phyloP scores from a whole-genome alignment of 92 coral and sea anemone species.

The Siderastrea siderea region DNA sequence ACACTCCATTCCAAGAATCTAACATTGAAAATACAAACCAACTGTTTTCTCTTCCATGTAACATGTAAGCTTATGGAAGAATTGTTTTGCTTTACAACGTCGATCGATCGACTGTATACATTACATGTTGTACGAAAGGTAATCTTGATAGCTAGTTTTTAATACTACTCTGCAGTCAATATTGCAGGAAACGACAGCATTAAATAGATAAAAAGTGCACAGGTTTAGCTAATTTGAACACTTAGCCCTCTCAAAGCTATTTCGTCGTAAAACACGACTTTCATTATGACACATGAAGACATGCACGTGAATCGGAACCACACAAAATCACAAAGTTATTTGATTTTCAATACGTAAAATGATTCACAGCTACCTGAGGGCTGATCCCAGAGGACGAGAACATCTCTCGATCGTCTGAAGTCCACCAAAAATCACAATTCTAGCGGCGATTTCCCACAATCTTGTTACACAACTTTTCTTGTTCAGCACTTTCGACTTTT shows the following conservation, averaged over 20 bases:
- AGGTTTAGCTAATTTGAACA: neutral
- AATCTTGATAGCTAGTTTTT: too few species aligned
- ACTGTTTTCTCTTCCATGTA: too few species aligned
- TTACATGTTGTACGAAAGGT: too few species aligned
- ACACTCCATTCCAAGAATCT: too few species aligned
- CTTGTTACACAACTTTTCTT: neutral
- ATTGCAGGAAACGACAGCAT: too few species aligned
- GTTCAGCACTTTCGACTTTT: slow-evolving; percentile 1
- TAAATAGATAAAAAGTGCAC: neutral
- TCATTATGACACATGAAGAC: neutral
- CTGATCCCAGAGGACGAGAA: slow-evolving; percentile 80
- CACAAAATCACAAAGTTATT: neutral
- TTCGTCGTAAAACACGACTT: neutral
- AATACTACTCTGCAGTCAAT: too few species aligned
- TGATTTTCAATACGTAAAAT: neutral
- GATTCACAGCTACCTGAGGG: slow-evolving; percentile 71
- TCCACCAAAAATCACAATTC: neutral
- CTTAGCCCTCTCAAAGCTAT: neutral
- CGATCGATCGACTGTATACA: too few species aligned
- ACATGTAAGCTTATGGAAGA: too few species aligned
- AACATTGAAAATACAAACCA: too few species aligned
- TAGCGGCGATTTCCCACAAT: neutral
- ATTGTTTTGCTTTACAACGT: too few species aligned
- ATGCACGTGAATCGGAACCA: neutral
- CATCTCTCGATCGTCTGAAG: slow-evolving; percentile 30